Evolutionary conservation across 2,888 invertebrate genomes (phyloP), one percentile per base, ranked within the genome.

Genomic region (Lacanobia oleracea): DNA sequence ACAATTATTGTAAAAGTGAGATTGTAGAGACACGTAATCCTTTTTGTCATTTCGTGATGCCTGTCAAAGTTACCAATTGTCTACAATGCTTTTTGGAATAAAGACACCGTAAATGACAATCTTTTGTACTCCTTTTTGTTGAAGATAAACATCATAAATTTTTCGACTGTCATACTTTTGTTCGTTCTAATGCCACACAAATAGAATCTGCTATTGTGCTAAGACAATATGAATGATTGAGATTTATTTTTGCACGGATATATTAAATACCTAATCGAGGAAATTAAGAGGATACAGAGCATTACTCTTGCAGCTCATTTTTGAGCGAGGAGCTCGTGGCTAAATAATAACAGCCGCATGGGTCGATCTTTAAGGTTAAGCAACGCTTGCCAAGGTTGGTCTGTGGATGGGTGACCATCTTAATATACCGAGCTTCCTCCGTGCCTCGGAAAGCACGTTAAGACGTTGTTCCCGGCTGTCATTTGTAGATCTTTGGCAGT

Each of bases 61-160:
- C 89, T 94, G 95, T 95, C 95, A 94, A 93, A 91, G 90, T 93
- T 92, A 89, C 90, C 93, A 94, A 95, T 95, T 95, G 95, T 95
- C 93, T 94, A 92, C 87, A 90, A 85, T 86, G 91, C 88, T 91
- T 92, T 93, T 89, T 84, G 89, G 90, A 91, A 93, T 91, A 93
- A 91, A 90, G 90, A 87, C 88, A 88, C 89, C 90, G 91, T 91
- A 93, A 93, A 93, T 93, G 94, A 93, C 91, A 90, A 89, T 87
- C 93, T 92, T 93, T 95, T 94, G 94, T 94, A 86, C 79, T 77
- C 77, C 79, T 88, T 88, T 91, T 90, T 91, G 89, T 90, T 84
- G 81, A 91, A 90, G 91, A 92, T 94, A 95, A 95, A 95, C 92
- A 94, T 94, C 89, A 89, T 92, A 93, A 92, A 94, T 95, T 93